Percentiles rank a stretch among this genome's conserved stretches.
phyloP scores from a whole-genome alignment of 2,888 invertebrate genomes.

The Nephrotoma appendiculata region DNA sequence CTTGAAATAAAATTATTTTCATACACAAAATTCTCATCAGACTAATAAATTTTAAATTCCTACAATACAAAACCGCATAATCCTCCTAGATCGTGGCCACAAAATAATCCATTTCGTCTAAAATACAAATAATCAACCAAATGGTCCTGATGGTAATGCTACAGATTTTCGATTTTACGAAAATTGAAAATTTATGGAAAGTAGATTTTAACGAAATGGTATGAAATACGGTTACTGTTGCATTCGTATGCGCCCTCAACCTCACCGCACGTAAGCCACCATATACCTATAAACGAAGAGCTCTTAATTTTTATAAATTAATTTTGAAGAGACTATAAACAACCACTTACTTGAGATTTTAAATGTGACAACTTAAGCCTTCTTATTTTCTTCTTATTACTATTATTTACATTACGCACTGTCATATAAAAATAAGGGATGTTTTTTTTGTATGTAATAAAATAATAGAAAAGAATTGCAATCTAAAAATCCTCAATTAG shows the following conservation, averaged over 20 bases:
- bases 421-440: not conserved
- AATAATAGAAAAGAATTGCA: not conserved
- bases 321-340: conserved; percentile 5
- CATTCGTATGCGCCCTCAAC: not conserved
- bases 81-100: not conserved
- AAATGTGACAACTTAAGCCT: conserved; percentile 4
- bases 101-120: not conserved
- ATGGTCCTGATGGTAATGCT: not conserved
- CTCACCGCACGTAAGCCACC: no score
- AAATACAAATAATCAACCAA: not conserved
- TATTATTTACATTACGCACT: not conserved
- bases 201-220: not conserved
- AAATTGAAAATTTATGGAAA: not conserved
- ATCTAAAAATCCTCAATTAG: conserved; percentile 21
- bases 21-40: not conserved
- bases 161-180: not conserved
- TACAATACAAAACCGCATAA: not conserved
- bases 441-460: not conserved
- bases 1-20: not conserved
- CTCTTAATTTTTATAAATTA: conserved; percentile 1
- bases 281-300: not conserved
- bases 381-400: not conserved
- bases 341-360: conserved; percentile 5
- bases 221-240: not conserved
- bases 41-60: not conserved